These are phyloP conservation scores for Drosophila mimetica DNA, from an alignment of 2,888 invertebrate species.

Conservation along the genomic window DNA sequence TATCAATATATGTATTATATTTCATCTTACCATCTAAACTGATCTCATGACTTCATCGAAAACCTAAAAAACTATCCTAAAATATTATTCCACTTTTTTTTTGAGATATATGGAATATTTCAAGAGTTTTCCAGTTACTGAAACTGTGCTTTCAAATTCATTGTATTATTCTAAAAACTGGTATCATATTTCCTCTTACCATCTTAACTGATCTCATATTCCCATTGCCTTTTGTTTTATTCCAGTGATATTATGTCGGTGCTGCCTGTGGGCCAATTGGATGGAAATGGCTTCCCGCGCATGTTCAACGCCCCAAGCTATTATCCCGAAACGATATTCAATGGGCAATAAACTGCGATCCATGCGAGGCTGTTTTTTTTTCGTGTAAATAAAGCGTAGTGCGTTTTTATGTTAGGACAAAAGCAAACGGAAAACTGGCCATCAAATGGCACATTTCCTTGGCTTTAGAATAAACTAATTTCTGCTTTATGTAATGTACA, in stretches of 20 bases:
- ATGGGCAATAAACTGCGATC: constrained; percentile 76
- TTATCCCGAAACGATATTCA: constrained; percentile 84
- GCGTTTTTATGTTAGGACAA: constrained; percentile 39
- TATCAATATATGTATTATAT: too few relatives aligned
- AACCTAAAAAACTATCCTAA: too few relatives aligned
- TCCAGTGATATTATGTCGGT: constrained; percentile 84
- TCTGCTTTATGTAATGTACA: constrained; percentile 60
- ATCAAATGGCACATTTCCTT: constrained; percentile 67
- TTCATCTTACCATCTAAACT: too few relatives aligned
- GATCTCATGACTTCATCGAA: too few relatives aligned
- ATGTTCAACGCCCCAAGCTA: constrained; percentile 84
- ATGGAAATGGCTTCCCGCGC: constrained; percentile 83
- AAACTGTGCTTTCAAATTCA: too few relatives aligned
- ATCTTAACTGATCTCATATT: too few relatives aligned
- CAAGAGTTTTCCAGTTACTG: too few relatives aligned
- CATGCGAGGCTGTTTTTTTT: constrained; percentile 49
- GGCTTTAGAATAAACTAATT: constrained; percentile 46
- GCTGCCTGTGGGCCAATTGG: constrained; percentile 83
- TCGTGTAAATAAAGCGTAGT: constrained; percentile 50
- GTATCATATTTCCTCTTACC: not conserved
- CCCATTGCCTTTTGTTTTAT: too few relatives aligned
- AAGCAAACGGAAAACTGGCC: constrained; percentile 58
- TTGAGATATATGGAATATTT: too few relatives aligned
- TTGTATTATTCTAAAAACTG: too few relatives aligned
- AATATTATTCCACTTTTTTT: too few relatives aligned